A percentile compares a stretch with the other conserved stretches of the same genome.
Conservation (phyloP, 2,888 invertebrate species). For the Orchesella flavescens region DNA sequence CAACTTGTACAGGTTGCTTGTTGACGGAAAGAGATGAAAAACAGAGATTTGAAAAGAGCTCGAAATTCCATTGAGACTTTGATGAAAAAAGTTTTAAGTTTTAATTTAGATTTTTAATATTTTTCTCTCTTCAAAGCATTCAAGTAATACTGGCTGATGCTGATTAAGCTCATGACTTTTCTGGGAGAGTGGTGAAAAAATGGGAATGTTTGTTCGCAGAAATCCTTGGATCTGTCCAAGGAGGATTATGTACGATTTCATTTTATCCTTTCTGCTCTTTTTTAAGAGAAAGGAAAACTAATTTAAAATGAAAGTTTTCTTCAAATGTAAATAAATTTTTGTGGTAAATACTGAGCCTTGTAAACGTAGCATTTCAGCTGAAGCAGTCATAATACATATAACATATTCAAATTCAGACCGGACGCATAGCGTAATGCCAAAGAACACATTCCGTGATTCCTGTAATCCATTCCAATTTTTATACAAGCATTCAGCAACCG, state of each 20-base stretch:
- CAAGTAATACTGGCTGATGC: neutral
- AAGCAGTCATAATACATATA: too few species aligned
- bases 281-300: neutral
- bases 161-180: constrained; percentile 7
- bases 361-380: too few species aligned
- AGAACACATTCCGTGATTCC: neutral
- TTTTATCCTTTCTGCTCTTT: neutral
- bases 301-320: too few species aligned
- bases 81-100: neutral
- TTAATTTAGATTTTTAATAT: constrained; percentile 49
- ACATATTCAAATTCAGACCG: neutral
- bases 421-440: neutral
- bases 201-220: neutral
- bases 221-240: constrained; percentile 5
- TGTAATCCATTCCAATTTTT: constrained; percentile 9
- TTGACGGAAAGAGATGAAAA: constrained; percentile 14
- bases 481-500: too few species aligned
- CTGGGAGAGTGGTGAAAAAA: neutral
- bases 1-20: constrained; percentile 17
- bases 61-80: neutral
- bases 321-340: too few species aligned
- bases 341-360: too few species aligned
- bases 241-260: constrained; percentile 15
- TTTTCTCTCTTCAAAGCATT: constrained; percentile 15
- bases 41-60: neutral